These are phyloP conservation scores for Leptobrachium leishanense DNA, from an alignment of 2,113 vertebrate genomes.

Conservation along the genomic window DNA sequence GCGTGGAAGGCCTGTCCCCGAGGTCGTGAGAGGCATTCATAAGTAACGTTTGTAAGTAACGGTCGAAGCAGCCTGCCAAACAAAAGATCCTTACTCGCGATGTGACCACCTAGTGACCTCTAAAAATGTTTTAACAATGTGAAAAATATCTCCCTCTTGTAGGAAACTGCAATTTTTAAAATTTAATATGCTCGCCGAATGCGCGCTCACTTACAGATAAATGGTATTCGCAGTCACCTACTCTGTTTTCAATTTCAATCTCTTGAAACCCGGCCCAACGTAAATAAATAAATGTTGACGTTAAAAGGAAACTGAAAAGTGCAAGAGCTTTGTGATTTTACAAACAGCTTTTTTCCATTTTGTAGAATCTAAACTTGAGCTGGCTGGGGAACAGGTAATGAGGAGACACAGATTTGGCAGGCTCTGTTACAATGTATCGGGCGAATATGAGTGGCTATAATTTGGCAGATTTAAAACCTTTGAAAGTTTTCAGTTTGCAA, in stretches of 20 bases:
- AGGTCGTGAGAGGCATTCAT: conserved; percentile 77
- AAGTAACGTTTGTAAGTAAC: conserved; percentile 80
- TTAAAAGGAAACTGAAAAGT: conserved; percentile 81
- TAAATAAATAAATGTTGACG: conserved; percentile 86
- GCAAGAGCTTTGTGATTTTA: conserved; percentile 77
- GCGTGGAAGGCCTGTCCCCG: conserved; percentile 69
- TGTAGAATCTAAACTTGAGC: conserved; percentile 77
- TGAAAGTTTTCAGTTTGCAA: conserved; percentile 71
- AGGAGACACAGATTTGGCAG: conserved; percentile 79
- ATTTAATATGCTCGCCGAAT: conserved; percentile 79
- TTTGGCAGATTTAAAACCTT: conserved; percentile 73
- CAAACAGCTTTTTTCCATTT: conserved; percentile 84
- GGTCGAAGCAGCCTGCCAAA: conserved; percentile 80
- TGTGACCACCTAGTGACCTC: conserved; percentile 85
- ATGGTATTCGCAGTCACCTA: conserved; percentile 82
- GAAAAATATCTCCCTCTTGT: conserved; percentile 88
- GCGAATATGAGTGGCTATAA: conserved; percentile 71
- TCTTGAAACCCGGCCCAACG: conserved; percentile 82
- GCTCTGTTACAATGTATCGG: conserved; percentile 72
- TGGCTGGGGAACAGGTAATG: conserved; percentile 80
- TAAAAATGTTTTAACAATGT: conserved; percentile 87
- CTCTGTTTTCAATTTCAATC: conserved; percentile 84
- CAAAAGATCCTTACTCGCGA: conserved; percentile 81
- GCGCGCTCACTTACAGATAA: conserved; percentile 80
- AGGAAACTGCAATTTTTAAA: conserved; percentile 80